Evolutionary conservation across 1,140 invertebrate species (phyloP), one percentile per base, ranked within the genome.

Genomic region (Saxidomus purpurata): DNA sequence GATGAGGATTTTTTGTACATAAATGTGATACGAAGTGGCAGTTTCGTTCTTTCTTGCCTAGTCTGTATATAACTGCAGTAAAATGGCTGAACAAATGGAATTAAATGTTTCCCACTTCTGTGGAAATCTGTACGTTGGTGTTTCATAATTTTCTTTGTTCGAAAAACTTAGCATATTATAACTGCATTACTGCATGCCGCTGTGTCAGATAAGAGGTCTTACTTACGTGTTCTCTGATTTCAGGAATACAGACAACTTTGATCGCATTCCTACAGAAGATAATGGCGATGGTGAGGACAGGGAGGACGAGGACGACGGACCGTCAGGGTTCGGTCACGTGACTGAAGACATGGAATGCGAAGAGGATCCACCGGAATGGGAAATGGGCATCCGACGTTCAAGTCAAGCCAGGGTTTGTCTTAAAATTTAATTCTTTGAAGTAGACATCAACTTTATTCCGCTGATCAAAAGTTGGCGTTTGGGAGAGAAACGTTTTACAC

Each of bases 311-410:
- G 71, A 76, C 40, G 71, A 76, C 71, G 47, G 28, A 55, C 47
- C 47, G 19, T 36, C 43, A 22, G 76, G 31, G 1, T 36, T 55
- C n/a, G 49, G 47, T 34, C 43, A 79, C 13, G 76, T 47, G n/a
- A 38, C 63, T 31, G 47, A 80, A n/a, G 55, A 81, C 55, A 61
- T 28, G 61, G 49, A 81, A 15, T n/a, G 8, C 15, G 82, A 71
- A 71, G 52, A 76, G 15, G 83, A 86, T 6, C 43, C 49, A 31
- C 63, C 31, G 0, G 83, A 86, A 40, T 86, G 83, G 83, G 83
- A 86, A 59, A 52, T 86, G 43, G 83, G 83, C 9, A 86, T 86
- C 8, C 63, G 83, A 28, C 67, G 83, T 11, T 74, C 83, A 25
- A 67, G 25, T 49, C 47, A 25, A 52, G 36, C 83, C 25, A 38